phyloP scores from a whole-genome alignment of 2,113 vertebrate species.

The Callocephalon fimbriatum region DNA sequence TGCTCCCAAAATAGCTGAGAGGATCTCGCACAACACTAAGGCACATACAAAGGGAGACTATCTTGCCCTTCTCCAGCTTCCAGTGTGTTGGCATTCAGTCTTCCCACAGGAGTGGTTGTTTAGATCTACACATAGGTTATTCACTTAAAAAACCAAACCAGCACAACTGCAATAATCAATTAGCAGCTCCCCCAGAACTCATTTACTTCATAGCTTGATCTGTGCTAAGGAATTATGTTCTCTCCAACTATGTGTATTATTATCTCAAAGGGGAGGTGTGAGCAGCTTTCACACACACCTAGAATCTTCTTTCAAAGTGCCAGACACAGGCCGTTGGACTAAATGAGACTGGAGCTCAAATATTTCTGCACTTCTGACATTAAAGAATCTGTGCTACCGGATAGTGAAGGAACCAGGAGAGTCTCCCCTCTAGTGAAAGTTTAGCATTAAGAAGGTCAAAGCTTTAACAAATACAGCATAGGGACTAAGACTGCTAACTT shows the following conservation, averaged over 20 bases:
- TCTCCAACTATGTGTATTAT: not conserved
- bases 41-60: not conserved
- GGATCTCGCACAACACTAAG: not conserved
- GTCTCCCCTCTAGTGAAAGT: not conserved
- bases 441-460: conserved; percentile 36
- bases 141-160: not conserved
- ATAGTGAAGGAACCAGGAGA: not conserved
- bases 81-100: not conserved
- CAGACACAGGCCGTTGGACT: not conserved
- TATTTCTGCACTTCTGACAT: not conserved
- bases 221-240: not conserved
- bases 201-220: conserved; percentile 3
- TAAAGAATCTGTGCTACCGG: not conserved
- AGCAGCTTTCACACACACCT: not conserved
- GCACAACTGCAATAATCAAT: not conserved
- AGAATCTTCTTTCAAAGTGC: not conserved
- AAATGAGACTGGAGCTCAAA: not conserved
- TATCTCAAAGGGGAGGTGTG: not conserved
- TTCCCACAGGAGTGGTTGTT: not conserved
- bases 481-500: not conserved
- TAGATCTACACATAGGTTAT: not conserved
- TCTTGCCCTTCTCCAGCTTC: not conserved
- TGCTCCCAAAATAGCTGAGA: not conserved
- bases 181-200: not conserved
- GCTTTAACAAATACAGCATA: not conserved